Conservation (phyloP, 2,113 vertebrate species). For the Urocynchramus pylzowi region DNA sequence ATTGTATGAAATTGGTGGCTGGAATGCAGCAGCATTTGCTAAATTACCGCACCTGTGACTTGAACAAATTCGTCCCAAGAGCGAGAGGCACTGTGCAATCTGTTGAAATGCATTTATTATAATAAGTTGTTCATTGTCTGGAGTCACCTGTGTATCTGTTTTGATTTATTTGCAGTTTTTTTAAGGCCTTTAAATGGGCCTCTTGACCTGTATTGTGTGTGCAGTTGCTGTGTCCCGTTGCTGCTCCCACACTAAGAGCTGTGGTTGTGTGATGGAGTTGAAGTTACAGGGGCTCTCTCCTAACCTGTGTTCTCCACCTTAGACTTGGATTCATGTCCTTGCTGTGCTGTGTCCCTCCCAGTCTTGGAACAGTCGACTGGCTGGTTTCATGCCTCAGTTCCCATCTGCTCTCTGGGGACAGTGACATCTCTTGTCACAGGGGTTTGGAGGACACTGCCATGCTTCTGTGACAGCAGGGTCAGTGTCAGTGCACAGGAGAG, state of each 20-base stretch:
- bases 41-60: neutral
- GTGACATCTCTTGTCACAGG: neutral
- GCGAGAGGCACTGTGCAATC: neutral
- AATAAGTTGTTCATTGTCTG: neutral
- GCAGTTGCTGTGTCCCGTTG: neutral
- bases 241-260: neutral
- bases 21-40: neutral
- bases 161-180: neutral
- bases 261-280: neutral
- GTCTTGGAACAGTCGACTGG: neutral
- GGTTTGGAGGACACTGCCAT: neutral
- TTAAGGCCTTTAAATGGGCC: fast-evolving
- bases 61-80: neutral
- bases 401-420: neutral
- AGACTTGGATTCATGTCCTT: neutral
- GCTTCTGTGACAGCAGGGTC: neutral
- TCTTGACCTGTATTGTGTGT: neutral
- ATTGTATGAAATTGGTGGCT: neutral
- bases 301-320: neutral
- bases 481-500: neutral
- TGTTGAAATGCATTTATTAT: neutral
- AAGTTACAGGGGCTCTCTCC: neutral
- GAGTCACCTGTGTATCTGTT: neutral
- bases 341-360: neutral
- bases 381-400: neutral